Percentiles rank a stretch among this genome's conserved stretches.
Conservation (phyloP, 2,888 invertebrate genomes). For the Opisthograptis luteolata region DNA sequence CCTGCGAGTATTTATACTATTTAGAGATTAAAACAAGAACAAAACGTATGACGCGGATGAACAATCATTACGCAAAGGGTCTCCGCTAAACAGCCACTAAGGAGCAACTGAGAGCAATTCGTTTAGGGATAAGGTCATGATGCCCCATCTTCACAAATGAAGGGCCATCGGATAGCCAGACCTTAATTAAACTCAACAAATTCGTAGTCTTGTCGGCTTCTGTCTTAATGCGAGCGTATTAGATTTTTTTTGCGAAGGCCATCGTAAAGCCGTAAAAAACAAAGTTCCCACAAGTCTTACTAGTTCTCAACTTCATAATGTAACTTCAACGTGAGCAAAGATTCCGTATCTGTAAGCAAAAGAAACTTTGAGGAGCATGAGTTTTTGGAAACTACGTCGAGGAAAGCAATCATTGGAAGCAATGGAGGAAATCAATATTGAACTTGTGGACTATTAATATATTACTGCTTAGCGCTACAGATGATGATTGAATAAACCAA, state of each 20-base stretch:
- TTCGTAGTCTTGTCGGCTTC: constrained; percentile 58
- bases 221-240: constrained; percentile 40
- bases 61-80: constrained; percentile 42
- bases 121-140: constrained; percentile 73
- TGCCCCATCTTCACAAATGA: constrained; percentile 76
- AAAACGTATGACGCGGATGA: constrained; percentile 37
- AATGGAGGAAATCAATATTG: constrained; percentile 11
- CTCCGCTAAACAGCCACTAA: constrained; percentile 56
- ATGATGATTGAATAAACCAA: constrained; percentile 22
- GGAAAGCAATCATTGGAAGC: too few relatives aligned
- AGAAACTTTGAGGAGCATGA: constrained; percentile 14
- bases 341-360: constrained; percentile 7
- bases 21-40: constrained; percentile 3
- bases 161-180: constrained; percentile 68
- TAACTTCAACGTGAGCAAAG: constrained; percentile 8
- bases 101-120: constrained; percentile 65
- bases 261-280: constrained; percentile 39
- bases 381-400: constrained; percentile 1
- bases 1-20: constrained; percentile 1
- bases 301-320: constrained; percentile 35
- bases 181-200: constrained; percentile 77
- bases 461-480: constrained; percentile 1
- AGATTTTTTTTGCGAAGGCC: constrained; percentile 38
- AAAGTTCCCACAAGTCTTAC: constrained; percentile 37
- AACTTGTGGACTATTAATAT: constrained; percentile 15